Evolutionary conservation across 1,140 invertebrate species (phyloP).

Genomic region (Drosophila pseudoobscura): DNA sequence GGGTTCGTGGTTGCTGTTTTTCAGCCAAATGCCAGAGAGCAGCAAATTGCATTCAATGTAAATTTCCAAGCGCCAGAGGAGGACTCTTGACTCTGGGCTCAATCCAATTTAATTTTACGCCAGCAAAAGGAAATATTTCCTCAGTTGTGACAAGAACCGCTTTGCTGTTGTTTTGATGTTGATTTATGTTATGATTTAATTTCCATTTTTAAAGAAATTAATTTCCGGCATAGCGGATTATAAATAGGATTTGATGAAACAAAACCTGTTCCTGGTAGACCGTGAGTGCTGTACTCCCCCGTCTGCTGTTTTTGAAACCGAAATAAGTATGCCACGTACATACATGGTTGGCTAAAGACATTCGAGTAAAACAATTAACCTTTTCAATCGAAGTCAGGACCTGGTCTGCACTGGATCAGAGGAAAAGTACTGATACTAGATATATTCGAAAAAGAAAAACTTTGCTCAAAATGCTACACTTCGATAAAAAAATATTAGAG

Average conservation of each 20-base stretch:
- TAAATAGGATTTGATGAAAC: neutral
- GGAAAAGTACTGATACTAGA: no score
- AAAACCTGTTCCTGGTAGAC: no score
- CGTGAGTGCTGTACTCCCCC: no score
- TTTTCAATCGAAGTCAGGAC: no score
- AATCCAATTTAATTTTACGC: neutral
- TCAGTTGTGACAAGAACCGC: neutral
- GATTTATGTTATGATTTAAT: conserved; percentile 18
- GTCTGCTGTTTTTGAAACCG: no score
- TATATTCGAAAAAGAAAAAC: no score
- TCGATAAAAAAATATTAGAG: no score
- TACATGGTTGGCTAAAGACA: no score
- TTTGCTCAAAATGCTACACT: no score
- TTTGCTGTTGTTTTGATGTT: neutral
- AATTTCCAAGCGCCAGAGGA: conserved; percentile 1
- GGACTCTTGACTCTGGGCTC: neutral
- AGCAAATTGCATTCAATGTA: conserved; percentile 5
- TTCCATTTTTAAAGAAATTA: neutral
- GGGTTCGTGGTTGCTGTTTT: conserved; percentile 4
- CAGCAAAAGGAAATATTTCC: neutral
- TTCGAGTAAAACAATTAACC: no score
- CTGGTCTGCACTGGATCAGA: no score
- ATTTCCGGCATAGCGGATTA: neutral
- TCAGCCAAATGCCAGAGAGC: neutral
- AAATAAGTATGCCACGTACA: no score